Evolutionary conservation across 1,140 invertebrate genomes (phyloP).

Genomic region (Notospermus geniculatus): DNA sequence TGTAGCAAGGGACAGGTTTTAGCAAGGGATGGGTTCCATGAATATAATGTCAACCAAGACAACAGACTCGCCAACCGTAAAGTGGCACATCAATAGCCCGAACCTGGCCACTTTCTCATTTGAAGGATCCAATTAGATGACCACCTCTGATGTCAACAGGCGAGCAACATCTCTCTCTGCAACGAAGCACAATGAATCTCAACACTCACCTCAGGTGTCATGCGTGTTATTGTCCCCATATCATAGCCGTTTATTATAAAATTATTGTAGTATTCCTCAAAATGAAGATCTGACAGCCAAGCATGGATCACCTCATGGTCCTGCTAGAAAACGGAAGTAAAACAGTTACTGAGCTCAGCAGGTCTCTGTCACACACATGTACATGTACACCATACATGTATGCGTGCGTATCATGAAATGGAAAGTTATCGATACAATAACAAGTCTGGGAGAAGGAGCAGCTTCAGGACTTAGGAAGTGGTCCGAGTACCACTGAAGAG

Average conservation of each 20-base stretch:
- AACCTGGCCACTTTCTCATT: no score
- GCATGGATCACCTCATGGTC: constrained; percentile 89
- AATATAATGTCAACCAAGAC: no score
- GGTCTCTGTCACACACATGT: not conserved
- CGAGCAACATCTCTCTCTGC: not conserved
- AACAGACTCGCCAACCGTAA: constrained; percentile 11
- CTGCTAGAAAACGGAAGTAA: constrained; percentile 57
- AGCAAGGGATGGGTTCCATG: no score
- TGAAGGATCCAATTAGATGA: not conserved
- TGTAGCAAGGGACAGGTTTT: no score
- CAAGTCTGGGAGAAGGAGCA: no score
- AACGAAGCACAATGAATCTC: not conserved
- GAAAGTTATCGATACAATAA: no score
- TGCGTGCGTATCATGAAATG: no score
- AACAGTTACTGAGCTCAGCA: not conserved
- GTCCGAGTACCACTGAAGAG: no score
- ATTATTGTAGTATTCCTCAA: constrained; percentile 92
- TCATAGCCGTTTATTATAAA: constrained; percentile 97
- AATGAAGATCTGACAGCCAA: constrained; percentile 92
- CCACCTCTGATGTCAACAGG: not conserved
- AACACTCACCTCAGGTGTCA: constrained; percentile 88
- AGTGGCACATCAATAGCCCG: not conserved
- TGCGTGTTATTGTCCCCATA: constrained; percentile 92
- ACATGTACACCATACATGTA: no score
- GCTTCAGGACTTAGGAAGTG: no score